phyloP scores from a whole-genome alignment of 2,797 vertebrate species.

The Squalus acanthias region DNA sequence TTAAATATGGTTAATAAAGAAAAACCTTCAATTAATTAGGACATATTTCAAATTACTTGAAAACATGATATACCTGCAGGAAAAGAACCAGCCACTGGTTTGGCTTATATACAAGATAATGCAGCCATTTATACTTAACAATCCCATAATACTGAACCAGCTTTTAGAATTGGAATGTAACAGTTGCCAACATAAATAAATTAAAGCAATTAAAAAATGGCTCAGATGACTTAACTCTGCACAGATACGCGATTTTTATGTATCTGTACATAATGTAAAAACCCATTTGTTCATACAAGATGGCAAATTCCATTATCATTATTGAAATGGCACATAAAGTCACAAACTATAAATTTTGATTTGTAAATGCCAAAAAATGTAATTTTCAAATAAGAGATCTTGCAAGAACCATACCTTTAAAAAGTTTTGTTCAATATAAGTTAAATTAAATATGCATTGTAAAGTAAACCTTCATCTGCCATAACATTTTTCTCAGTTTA shows the following conservation, averaged over 20 bases:
- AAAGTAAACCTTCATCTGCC: conserved; percentile 7
- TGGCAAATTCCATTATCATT: not conserved
- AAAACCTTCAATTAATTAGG: conserved; percentile 50
- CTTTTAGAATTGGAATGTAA: conserved; percentile 39
- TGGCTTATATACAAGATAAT: conserved; percentile 6
- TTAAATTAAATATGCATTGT: not conserved
- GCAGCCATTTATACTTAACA: conserved; percentile 31
- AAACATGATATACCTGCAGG: conserved; percentile 35
- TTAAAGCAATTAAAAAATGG: not conserved
- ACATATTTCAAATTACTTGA: conserved; percentile 34
- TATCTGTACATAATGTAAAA: not conserved
- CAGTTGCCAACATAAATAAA: conserved; percentile 27
- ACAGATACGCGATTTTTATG: not conserved
- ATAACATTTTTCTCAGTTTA: not conserved
- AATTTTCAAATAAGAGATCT: not conserved
- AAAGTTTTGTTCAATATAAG: not conserved
- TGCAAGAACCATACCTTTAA: not conserved
- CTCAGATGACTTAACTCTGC: not conserved
- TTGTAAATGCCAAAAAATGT: not conserved
- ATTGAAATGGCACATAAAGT: conserved; percentile 29
- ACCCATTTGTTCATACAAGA: not conserved
- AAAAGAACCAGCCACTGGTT: conserved; percentile 32
- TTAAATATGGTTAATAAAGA: conserved; percentile 70
- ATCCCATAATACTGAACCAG: conserved; percentile 38
- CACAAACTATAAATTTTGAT: not conserved